Evolutionary conservation across 2,113 vertebrate species (phyloP).

Genomic region (Thalassoma bifasciatum): DNA sequence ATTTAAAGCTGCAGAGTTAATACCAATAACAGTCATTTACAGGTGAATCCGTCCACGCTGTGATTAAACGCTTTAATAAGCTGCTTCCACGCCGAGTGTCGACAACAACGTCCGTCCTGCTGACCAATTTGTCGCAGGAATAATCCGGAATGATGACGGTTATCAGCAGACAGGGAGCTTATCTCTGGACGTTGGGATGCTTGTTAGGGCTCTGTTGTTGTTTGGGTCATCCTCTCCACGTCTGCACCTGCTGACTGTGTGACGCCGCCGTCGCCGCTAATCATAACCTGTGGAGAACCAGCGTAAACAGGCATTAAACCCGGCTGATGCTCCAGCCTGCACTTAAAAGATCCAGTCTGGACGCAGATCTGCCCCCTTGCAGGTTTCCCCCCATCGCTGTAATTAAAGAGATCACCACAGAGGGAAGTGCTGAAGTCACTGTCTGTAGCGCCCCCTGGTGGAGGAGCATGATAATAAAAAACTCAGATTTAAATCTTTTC

Average conservation of each 20-base stretch:
- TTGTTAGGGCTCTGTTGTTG: slow-evolving; percentile 27
- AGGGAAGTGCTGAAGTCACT: slow-evolving; percentile 7
- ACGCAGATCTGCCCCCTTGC: slow-evolving; percentile 42
- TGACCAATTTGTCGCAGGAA: slow-evolving; percentile 23
- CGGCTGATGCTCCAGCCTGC: slow-evolving; percentile 61
- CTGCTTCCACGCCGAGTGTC: not conserved
- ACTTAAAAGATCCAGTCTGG: slow-evolving; percentile 69
- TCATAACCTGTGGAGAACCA: slow-evolving; percentile 48
- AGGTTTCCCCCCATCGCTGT: slow-evolving; percentile 22
- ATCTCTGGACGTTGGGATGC: slow-evolving; percentile 28
- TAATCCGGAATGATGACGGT: not conserved
- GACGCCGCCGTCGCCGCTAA: slow-evolving; percentile 61
- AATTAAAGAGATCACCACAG: slow-evolving; percentile 56
- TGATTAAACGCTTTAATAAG: slow-evolving; percentile 43
- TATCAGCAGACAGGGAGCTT: slow-evolving; percentile 27
- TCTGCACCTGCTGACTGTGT: slow-evolving; percentile 67
- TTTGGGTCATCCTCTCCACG: slow-evolving; percentile 23
- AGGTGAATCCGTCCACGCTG: slow-evolving; percentile 28
- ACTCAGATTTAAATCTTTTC: not conserved
- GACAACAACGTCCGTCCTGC: slow-evolving; percentile 22
- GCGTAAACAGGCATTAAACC: slow-evolving; percentile 70
- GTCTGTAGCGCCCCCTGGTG: slow-evolving; percentile 71
- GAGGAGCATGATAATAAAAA: not conserved
- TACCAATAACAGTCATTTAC: slow-evolving; percentile 53
- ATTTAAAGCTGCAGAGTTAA: not conserved